A percentile compares a stretch with the other conserved stretches of the same genome.
These are phyloP conservation scores for Tribolium castaneum DNA, from an alignment of 1,140 invertebrate genomes.

Conservation along the genomic window DNA sequence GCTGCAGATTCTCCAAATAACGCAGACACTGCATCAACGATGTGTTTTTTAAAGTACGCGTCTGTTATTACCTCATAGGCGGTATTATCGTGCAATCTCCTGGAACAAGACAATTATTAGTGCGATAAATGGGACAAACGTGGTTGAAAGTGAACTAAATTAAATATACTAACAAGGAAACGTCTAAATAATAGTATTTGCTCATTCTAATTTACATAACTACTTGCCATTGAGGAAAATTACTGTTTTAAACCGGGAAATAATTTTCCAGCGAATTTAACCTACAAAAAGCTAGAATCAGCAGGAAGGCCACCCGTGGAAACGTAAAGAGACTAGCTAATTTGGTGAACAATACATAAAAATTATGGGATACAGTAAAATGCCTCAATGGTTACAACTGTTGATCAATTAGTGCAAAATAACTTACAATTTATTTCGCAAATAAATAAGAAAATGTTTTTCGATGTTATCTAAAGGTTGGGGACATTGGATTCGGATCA, in stretches of 20 bases:
- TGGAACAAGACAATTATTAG: slow-evolving; percentile 60
- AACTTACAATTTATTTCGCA: too few species aligned
- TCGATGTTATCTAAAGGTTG: too few species aligned
- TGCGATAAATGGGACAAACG: not conserved
- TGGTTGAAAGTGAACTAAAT: slow-evolving; percentile 30
- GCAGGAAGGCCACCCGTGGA: not conserved
- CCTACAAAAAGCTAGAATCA: not conserved
- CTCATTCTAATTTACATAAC: slow-evolving; percentile 44
- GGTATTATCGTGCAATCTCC: slow-evolving; percentile 64
- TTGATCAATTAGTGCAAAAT: too few species aligned
- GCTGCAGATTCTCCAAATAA: slow-evolving; percentile 72
- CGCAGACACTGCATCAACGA: slow-evolving; percentile 67
- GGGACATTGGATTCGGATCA: too few species aligned
- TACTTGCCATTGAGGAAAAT: slow-evolving; percentile 11
- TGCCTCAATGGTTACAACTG: too few species aligned
- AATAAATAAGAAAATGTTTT: too few species aligned
- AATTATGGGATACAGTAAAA: not conserved
- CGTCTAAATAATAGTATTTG: slow-evolving; percentile 57
- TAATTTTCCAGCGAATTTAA: not conserved
- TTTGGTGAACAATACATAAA: not conserved
- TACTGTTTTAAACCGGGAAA: not conserved
- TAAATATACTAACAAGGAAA: slow-evolving; percentile 64
- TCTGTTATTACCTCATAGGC: slow-evolving; percentile 62
- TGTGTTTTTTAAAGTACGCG: slow-evolving; percentile 69
- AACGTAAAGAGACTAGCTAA: not conserved